These are phyloP conservation scores for Cossypha dichroa DNA, from an alignment of 2,797 vertebrate genomes.

Conservation along the genomic window DNA sequence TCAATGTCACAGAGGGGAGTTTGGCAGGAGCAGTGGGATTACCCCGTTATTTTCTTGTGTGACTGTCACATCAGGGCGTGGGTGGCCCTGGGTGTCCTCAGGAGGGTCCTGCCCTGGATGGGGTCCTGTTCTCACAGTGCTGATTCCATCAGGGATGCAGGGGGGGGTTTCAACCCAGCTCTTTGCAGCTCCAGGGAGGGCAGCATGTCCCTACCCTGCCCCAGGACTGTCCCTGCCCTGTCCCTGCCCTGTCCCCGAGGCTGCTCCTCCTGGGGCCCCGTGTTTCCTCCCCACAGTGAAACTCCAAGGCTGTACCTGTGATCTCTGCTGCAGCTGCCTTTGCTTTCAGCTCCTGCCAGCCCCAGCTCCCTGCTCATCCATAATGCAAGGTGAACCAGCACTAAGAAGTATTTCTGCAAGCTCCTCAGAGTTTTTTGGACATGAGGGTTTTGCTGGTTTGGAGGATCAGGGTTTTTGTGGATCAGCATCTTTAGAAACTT, in stretches of 20 bases:
- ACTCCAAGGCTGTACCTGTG: neutral
- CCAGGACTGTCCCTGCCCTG: too few species aligned
- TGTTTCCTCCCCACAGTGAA: neutral
- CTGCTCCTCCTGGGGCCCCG: accelerated
- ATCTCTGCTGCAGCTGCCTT: neutral
- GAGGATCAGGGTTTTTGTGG: neutral
- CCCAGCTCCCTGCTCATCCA: neutral
- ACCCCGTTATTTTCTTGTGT: neutral
- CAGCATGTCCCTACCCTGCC: accelerated
- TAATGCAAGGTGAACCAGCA: accelerated
- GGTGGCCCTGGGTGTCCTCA: neutral
- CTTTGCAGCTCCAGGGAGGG: accelerated
- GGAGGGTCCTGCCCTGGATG: neutral
- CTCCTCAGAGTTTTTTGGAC: neutral
- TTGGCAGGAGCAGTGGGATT: neutral
- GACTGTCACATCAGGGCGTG: neutral
- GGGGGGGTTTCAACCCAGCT: too few species aligned
- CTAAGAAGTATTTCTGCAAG: neutral
- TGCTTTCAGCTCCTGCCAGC: neutral
- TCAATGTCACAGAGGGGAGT: slow-evolving; percentile 35
- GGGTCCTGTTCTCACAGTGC: neutral
- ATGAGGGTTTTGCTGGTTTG: accelerated
- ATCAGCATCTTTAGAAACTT: neutral
- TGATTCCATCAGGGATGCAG: accelerated
- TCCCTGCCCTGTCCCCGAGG: neutral